phyloP scores from a whole-genome alignment of 2,797 vertebrate genomes.

The Chelmon rostratus region DNA sequence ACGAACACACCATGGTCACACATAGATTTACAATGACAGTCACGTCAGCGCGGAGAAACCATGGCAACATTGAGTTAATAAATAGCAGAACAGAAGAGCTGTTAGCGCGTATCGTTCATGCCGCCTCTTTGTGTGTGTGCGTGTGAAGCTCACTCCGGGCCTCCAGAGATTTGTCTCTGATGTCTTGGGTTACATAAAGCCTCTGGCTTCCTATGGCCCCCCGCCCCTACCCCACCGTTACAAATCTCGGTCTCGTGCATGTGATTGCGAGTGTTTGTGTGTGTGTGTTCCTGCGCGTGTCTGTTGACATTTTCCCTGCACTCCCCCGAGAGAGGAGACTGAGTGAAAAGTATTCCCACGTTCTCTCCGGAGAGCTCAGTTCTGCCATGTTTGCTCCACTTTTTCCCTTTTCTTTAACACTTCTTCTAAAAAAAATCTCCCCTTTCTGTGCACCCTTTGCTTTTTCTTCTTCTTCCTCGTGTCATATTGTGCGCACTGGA shows the following conservation, averaged over 20 bases:
- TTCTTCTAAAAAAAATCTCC: slow-evolving; percentile 31
- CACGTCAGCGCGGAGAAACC: slow-evolving; percentile 73
- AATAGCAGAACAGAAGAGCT: slow-evolving; percentile 73
- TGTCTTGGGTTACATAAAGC: slow-evolving; percentile 75
- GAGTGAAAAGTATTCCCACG: slow-evolving; percentile 77
- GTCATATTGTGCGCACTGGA: slow-evolving; percentile 55
- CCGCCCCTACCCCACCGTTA: slow-evolving; percentile 39
- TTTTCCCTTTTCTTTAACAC: slow-evolving; percentile 53
- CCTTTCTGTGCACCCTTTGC: slow-evolving; percentile 25
- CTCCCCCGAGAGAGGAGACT: slow-evolving; percentile 67
- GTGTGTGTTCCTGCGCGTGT: slow-evolving; percentile 36
- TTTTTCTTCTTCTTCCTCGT: slow-evolving; percentile 45
- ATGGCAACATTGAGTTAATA: slow-evolving; percentile 81
- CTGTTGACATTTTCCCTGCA: slow-evolving; percentile 79
- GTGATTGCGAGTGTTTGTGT: slow-evolving; percentile 26
- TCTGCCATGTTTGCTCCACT: slow-evolving; percentile 70
- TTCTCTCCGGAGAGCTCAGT: slow-evolving; percentile 70
- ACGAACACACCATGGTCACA: slow-evolving; percentile 50
- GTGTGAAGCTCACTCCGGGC: slow-evolving; percentile 52
- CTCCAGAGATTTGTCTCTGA: slow-evolving; percentile 69
- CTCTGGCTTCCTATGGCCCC: slow-evolving; percentile 50
- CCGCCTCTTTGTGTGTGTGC: slow-evolving; percentile 56
- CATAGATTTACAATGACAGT: slow-evolving; percentile 68
- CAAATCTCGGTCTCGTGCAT: slow-evolving; percentile 57
- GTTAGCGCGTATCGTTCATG: slow-evolving; percentile 55